Evolutionary conservation across 2,797 vertebrate species (phyloP), one percentile per base, ranked within the genome.

Genomic region (Phaenicophaeus curvirostris): DNA sequence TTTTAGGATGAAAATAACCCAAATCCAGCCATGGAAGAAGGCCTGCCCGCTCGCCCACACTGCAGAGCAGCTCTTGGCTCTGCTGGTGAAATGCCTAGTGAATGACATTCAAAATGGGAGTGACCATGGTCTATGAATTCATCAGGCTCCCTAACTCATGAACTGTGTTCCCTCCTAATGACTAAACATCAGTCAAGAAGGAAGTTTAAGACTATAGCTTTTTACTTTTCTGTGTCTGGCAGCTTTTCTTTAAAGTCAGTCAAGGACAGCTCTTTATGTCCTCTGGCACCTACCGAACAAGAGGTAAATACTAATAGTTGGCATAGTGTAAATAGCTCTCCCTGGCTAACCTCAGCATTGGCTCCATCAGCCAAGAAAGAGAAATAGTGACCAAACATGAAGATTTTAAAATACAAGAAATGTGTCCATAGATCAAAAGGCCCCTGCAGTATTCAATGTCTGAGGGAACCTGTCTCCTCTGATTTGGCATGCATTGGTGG

Each of bases 221-320:
- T 91, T 85, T 80, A 35, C 58, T 92, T 27, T 46, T 14, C 42
- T 44, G 12, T 85, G 54, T 5, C 25, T 62, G 65, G 27, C 76
- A 94, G 46, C 25, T 76, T 93, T 87, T 90, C 83, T 58, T 66
- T 53, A 57, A 87, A 72, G 55, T 95, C 79, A 62, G 17, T 89
- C 62, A 73, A 41, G 46, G 66, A 91, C 21, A 81, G 20, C 55
- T 85, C 11, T 92, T 33, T 78, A 57, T 88, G 44, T 91, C 44
- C 62, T 72, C 67, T 81, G 53, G 73, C 69, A 81, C 42, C 48
- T 89, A 30, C 39, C 73, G 55, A 87, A 55, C 31, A 77, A 89
- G 42, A 83, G 31, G 69, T 86, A 84, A 90, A 77, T 84, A 84
- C 48, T 82, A 91, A 3, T 86, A 76, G 69, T 8, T 91, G 82